Percentiles rank a stretch among this genome's conserved stretches.
Evolutionary conservation across 2,797 vertebrate genomes (phyloP).

Genomic region (Toxotes lorentzi): DNA sequence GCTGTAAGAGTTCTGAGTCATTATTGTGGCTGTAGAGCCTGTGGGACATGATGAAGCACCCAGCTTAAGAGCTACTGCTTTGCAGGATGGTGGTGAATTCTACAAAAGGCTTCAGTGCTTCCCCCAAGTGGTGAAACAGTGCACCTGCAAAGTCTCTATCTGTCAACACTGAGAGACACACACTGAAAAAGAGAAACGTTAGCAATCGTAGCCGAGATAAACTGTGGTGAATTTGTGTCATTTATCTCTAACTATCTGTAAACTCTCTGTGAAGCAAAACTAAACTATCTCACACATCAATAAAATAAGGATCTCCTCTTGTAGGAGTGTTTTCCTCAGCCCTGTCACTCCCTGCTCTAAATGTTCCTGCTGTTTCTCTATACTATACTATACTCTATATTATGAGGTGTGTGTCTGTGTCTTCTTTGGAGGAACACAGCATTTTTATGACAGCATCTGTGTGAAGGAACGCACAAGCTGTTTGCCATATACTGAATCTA

Average conservation of each 20-base stretch:
- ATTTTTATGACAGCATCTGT: background rate
- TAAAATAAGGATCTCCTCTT: background rate
- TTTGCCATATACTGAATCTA: background rate
- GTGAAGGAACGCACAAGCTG: background rate
- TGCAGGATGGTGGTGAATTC: background rate
- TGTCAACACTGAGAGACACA: conserved; percentile 1
- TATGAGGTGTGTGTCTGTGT: background rate
- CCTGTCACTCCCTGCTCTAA: background rate
- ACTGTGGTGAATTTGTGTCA: background rate
- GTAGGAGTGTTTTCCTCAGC: conserved; percentile 1
- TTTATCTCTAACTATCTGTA: conserved; percentile 26
- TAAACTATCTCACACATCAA: conserved; percentile 1
- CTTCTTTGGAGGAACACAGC: background rate
- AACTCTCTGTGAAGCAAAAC: conserved; percentile 21
- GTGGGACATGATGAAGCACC: background rate
- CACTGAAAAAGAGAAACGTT: background rate
- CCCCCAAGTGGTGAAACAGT: conserved; percentile 42
- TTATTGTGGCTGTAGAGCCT: background rate
- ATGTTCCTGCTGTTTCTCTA: background rate
- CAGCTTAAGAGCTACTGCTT: background rate
- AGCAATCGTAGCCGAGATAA: background rate
- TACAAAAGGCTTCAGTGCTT: too few species aligned
- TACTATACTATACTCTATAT: background rate
- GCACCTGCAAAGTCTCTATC: background rate
- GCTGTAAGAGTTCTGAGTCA: too few species aligned